Evolutionary conservation across 2,797 vertebrate genomes (phyloP).

Genomic region (Kryptopterus vitreolus): DNA sequence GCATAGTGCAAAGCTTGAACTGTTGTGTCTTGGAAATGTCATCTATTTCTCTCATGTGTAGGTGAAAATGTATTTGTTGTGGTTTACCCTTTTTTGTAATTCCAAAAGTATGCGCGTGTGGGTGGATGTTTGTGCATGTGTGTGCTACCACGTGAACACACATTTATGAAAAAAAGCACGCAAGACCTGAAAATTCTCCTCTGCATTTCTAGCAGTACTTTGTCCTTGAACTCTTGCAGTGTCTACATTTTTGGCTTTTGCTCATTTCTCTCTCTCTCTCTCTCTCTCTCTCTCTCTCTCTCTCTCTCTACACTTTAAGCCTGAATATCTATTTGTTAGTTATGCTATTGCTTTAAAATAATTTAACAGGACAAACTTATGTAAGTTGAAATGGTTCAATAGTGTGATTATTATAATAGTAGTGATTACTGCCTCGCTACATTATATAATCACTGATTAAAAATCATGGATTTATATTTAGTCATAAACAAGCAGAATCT

Average conservation of each 20-base stretch:
- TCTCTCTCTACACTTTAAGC: too few relatives aligned
- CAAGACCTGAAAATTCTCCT: constrained; percentile 43
- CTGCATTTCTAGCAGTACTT: neutral
- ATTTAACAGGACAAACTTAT: too few relatives aligned
- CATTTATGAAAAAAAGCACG: constrained; percentile 50
- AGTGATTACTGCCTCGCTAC: too few relatives aligned
- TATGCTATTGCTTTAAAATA: too few relatives aligned
- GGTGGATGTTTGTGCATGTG: constrained; percentile 38
- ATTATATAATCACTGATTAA: too few relatives aligned
- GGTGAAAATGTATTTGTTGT: constrained; percentile 42
- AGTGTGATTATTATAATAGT: too few relatives aligned
- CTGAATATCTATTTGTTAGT: too few relatives aligned
- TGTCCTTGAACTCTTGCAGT: neutral
- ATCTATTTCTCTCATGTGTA: constrained; percentile 29
- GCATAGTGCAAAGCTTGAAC: constrained; percentile 8
- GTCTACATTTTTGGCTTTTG: neutral
- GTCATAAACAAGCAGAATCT: too few relatives aligned
- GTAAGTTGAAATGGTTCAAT: too few relatives aligned
- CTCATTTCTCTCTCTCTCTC: constrained; percentile 6
- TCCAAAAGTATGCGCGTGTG: constrained; percentile 37
- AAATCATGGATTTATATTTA: too few relatives aligned
- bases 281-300: constrained; percentile 1
- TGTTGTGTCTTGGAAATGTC: constrained; percentile 30
- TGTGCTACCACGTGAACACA: constrained; percentile 47
- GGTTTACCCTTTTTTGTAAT: constrained; percentile 45